Percentiles rank a stretch among this genome's conserved stretches.
phyloP scores from a whole-genome alignment of 2,113 vertebrate species.

The Notarius quadriscutis region DNA sequence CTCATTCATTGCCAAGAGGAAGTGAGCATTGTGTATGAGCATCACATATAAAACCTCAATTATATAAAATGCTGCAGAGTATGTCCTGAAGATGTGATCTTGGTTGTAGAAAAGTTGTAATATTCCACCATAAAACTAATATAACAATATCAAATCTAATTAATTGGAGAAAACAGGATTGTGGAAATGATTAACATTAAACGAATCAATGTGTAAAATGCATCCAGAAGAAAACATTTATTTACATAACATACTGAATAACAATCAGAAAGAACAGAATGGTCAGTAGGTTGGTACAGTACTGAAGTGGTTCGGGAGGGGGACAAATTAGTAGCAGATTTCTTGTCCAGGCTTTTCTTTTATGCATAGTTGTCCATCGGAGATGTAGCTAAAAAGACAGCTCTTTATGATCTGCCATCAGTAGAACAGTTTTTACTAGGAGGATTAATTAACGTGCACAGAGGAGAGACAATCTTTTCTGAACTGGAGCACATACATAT shows the following conservation, averaged over 20 bases:
- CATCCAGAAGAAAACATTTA: neutral
- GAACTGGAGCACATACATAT: neutral
- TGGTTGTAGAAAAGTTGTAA: neutral
- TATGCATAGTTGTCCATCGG: neutral
- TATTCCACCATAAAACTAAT: neutral
- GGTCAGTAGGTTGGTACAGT: neutral
- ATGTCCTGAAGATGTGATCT: neutral
- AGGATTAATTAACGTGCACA: too few relatives aligned
- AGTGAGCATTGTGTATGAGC: neutral
- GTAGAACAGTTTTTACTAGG: too few relatives aligned
- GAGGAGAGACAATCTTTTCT: neutral
- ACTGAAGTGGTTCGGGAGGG: neutral
- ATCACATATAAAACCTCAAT: slow-evolving; percentile 10
- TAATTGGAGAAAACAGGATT: neutral
- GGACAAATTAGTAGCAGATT: neutral
- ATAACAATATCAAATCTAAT: neutral
- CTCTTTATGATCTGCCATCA: neutral
- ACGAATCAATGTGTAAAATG: neutral
- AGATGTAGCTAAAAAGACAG: neutral
- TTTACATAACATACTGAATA: neutral
- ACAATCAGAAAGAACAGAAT: neutral
- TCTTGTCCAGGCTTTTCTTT: neutral
- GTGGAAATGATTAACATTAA: neutral
- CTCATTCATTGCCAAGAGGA: slow-evolving; percentile 6
- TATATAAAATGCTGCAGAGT: neutral